Percentiles rank a stretch among this genome's conserved stretches.
Conservation (phyloP, 2,797 vertebrate genomes). For the Bucorvus abyssinicus region DNA sequence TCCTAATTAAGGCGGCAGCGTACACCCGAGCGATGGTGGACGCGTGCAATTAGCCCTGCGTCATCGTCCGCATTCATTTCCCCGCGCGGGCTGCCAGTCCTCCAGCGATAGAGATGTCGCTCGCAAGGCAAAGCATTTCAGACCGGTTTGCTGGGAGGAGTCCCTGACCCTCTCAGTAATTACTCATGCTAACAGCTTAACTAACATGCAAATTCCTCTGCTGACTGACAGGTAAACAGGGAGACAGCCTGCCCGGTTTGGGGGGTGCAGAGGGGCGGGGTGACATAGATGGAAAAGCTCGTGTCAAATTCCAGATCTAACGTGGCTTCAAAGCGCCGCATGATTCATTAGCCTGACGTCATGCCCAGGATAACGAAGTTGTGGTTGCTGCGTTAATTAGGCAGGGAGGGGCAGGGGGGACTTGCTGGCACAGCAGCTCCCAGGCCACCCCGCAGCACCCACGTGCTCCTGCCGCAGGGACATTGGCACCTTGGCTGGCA, state of each 20-base stretch:
- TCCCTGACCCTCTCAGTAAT: slow-evolving; percentile 57
- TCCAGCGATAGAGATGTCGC: slow-evolving; percentile 35
- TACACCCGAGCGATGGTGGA: background rate
- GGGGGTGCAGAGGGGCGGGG: background rate
- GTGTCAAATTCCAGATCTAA: slow-evolving; percentile 37
- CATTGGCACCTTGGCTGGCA: background rate
- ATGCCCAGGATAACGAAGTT: slow-evolving; percentile 56
- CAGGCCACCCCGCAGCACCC: background rate
- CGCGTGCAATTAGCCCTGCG: slow-evolving; percentile 61
- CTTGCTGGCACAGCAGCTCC: slow-evolving; percentile 14
- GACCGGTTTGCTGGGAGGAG: slow-evolving; percentile 56
- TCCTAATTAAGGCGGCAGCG: background rate
- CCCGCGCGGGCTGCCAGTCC: slow-evolving; percentile 20
- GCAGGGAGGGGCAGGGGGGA: slow-evolving; percentile 32
- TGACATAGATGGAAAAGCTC: slow-evolving; percentile 24
- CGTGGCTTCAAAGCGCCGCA: slow-evolving; percentile 40
- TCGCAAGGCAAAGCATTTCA: background rate
- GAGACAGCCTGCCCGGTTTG: background rate
- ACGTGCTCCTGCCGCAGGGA: background rate
- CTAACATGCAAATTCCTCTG: slow-evolving; percentile 67
- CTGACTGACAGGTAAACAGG: slow-evolving; percentile 58
- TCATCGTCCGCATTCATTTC: slow-evolving; percentile 15
- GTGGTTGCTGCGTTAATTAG: slow-evolving; percentile 56
- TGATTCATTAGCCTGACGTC: slow-evolving; percentile 59
- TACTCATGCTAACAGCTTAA: slow-evolving; percentile 67